These are phyloP conservation scores for Saccostrea cuccullata DNA, from an alignment of 1,140 invertebrate species.

Conservation along the genomic window DNA sequence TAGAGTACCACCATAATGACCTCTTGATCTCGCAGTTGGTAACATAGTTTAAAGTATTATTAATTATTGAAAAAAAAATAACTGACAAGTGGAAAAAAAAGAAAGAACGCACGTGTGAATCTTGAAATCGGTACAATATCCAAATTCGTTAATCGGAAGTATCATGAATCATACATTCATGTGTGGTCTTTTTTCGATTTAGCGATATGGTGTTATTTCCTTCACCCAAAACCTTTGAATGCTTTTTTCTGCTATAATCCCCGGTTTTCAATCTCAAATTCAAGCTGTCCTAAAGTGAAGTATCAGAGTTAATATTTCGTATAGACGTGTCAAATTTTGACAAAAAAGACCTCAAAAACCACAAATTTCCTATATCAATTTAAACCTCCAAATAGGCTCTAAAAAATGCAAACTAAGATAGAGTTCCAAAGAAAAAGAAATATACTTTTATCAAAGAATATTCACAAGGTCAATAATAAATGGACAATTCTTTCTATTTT, in stretches of 20 bases:
- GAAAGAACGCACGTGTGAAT: not conserved
- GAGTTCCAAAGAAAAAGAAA: no score
- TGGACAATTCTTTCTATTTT: no score
- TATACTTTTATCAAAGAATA: no score
- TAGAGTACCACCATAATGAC: no score
- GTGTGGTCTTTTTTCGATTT: not conserved
- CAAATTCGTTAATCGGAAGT: conserved; percentile 1
- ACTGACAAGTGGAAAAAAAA: not conserved
- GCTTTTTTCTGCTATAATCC: not conserved
- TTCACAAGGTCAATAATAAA: no score
- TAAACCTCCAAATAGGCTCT: no score
- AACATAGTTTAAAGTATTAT: not conserved
- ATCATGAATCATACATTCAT: conserved; percentile 4
- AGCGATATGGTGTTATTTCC: no score
- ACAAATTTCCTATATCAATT: not conserved
- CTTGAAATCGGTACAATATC: not conserved
- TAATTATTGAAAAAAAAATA: not conserved
- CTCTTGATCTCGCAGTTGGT: no score
- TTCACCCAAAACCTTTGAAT: not conserved
- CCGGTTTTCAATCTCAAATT: not conserved
- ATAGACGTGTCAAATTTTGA: not conserved
- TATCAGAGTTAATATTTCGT: not conserved
- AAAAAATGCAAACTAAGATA: no score
- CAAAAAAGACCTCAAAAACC: not conserved
- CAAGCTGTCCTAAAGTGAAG: not conserved